Evolutionary conservation across 1,140 invertebrate species (phyloP), one percentile per base, ranked within the genome.

Genomic region (Listronotus bonariensis): DNA sequence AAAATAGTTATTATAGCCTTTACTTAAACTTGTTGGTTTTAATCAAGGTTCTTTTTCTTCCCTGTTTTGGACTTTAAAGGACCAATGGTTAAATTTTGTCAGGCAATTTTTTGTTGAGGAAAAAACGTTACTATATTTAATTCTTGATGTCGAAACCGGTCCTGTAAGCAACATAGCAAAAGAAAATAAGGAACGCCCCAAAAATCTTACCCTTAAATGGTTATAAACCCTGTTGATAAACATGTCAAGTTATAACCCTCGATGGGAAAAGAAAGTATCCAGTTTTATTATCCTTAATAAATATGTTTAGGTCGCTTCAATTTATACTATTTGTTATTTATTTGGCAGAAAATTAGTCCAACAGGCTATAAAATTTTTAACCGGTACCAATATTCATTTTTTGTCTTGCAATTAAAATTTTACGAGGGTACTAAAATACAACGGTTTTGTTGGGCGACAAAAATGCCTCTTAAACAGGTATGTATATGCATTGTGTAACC

Each of bases 331-430:
- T 56, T 65, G 60, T 52, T 68, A 64, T 65, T 68, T 68, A 68
- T 68, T 65, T 65, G 62, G 56, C 57, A 58, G 61, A 68, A 68
- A 68, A 68, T 68, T 68, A 62, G 67, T 57, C 42, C 62, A 60
- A 53, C 56, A 54, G 42, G 38, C 26, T 8, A 51, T 67, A 67
- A 67, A 60, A 61, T 36, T 55, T 67, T 49, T 52, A 64, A 55
- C 43, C 53, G 61, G 45, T 38, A 64, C 53, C 52, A 51, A 51
- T 64, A 64, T 64, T 56, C 38, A 57, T 57, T 57, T 55, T 64
- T 59, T 64, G 54, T 64, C 41, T 64, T 45, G 51, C 59, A 62
- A 62, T 62, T 62, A 62, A 52, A 53, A 14, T 62, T 62, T 62
- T 62, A 62, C 34, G 45, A 58, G 55, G 51, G 36, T 40, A 62